Evolutionary conservation across 2,888 invertebrate species (phyloP), one percentile per base, ranked within the genome.

Genomic region (Ptychoptera contaminata): DNA sequence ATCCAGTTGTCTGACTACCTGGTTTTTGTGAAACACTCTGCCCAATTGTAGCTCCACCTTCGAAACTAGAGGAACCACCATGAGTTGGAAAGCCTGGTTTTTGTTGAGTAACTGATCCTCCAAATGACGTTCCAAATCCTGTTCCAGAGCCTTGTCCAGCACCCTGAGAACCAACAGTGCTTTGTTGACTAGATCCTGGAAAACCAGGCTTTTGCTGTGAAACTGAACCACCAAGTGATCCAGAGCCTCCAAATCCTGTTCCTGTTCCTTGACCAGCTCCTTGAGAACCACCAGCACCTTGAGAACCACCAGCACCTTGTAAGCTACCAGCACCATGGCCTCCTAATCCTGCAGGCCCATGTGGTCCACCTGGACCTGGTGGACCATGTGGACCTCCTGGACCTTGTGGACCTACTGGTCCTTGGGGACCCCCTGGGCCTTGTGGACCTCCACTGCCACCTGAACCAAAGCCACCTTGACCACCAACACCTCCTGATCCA

Each of bases 371-470:
- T 10, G 56, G 37, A 37, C 53, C 53, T 8, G 43, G 47, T 2
- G 54, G 52, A 2, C 67, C 67, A 61, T 67, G 68, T 14, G 43
- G 46, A 30, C 48, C 50, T 37, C 45, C 46, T 12, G 48, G 45
- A 11, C 48, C 50, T 10, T 46, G 49, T 0, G 68, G 67, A 1
- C 68, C 69, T 2, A 65, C 65, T 49, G 60, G 16, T 51, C 69
- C 69, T 65, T 66, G 67, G 1, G 62, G 65, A 15, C 32, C 32
- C 9, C 10, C 34, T 10, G 46, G 48, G 10, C 46, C 48, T 16
- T 46, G 37, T 40, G 47, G 48, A 31, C 29, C 56, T 11, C 49
- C 40, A 14, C 53, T 50, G 31, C 55, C 55, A 43, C 45, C 49
- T n/a, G 54, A 48, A 1, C 34, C 42, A 2, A 47, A 48, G 2